Evolutionary conservation across 2,113 vertebrate species (phyloP).

Genomic region (Guaruba guarouba): DNA sequence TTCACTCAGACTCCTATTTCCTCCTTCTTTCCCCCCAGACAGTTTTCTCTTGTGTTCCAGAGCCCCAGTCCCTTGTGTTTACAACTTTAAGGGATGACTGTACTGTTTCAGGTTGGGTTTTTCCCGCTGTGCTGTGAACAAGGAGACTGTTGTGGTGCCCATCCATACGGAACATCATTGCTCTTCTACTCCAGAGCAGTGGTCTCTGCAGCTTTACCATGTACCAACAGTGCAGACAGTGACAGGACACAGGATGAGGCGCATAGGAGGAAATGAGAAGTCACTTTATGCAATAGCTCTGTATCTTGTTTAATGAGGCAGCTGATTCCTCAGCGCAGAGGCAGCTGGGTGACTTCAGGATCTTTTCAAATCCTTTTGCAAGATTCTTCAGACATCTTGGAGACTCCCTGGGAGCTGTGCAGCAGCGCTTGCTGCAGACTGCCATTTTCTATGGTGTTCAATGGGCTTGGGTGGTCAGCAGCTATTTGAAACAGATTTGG

Average conservation of each 20-base stretch:
- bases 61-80: background rate
- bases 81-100: background rate
- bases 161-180: background rate
- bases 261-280: background rate
- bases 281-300: background rate
- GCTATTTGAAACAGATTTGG: background rate
- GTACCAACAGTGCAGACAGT: background rate
- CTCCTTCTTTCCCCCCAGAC: fast-evolving
- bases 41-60: background rate
- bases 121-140: background rate
- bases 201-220: fast-evolving
- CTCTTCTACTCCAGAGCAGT: background rate
- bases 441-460: background rate
- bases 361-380: background rate
- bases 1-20: background rate
- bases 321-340: background rate
- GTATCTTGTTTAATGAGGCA: background rate
- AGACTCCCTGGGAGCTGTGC: background rate
- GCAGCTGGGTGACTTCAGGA: background rate
- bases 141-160: background rate
- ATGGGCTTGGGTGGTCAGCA: background rate
- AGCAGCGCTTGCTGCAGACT: background rate
- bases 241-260: background rate
- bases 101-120: background rate
- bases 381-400: background rate